Evolutionary conservation across 1,140 invertebrate genomes (phyloP).

Genomic region (Ceratitis capitata): DNA sequence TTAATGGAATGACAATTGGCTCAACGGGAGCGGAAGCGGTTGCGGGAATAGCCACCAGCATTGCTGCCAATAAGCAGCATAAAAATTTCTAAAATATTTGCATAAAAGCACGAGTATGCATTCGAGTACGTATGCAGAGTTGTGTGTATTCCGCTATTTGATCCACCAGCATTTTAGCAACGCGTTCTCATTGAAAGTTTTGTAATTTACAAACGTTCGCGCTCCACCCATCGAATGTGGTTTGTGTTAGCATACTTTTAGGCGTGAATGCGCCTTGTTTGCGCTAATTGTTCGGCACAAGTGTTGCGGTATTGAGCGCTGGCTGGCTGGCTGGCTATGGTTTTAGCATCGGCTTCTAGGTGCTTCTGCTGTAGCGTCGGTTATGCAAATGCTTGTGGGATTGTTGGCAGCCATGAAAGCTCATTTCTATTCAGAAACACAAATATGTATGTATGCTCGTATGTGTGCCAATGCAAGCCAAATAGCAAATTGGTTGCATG

Average conservation of each 20-base stretch:
- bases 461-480: not conserved
- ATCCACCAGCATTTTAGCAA: slow-evolving; percentile 3
- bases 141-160: not conserved
- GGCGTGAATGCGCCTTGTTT: slow-evolving; percentile 25
- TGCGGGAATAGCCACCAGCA: too few species aligned
- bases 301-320: not conserved
- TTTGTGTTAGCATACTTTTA: slow-evolving; percentile 22
- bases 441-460: slow-evolving; percentile 33
- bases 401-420: not conserved
- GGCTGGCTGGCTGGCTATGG: too few species aligned
- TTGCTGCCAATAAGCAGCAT: not conserved
- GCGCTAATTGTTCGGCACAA: slow-evolving; percentile 25
- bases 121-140: not conserved
- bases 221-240: slow-evolving; percentile 5
- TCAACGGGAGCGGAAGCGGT: not conserved
- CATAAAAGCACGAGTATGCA: not conserved
- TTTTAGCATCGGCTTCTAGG: too few species aligned
- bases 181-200: slow-evolving; percentile 16
- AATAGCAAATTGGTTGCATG: slow-evolving; percentile 20
- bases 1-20: not conserved
- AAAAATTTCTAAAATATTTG: not conserved
- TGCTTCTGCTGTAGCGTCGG: not conserved
- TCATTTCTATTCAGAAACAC: not conserved
- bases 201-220: slow-evolving; percentile 6
- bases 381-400: slow-evolving; percentile 38